These are phyloP conservation scores for Lagopus leucura DNA, from an alignment of 2,113 vertebrate species.

Conservation along the genomic window DNA sequence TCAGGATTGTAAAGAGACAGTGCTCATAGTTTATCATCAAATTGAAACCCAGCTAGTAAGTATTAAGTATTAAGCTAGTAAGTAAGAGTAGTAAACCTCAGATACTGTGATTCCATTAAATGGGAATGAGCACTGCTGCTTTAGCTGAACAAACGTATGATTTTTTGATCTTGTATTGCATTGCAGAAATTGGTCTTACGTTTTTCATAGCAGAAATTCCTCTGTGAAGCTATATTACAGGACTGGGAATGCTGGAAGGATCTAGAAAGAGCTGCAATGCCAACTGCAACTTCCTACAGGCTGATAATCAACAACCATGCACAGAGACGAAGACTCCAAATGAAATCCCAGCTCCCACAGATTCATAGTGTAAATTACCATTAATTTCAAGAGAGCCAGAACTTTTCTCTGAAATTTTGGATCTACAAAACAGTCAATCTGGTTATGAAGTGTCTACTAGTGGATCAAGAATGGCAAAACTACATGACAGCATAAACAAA, in stretches of 20 bases:
- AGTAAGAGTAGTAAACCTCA: no score
- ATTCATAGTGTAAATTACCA: neutral
- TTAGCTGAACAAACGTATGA: slow-evolving; percentile 1
- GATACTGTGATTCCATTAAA: slow-evolving; percentile 28
- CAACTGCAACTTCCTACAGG: neutral
- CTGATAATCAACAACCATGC: neutral
- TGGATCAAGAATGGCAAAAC: neutral
- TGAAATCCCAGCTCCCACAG: neutral
- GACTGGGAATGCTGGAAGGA: neutral
- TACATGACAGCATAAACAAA: neutral
- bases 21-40: slow-evolving; percentile 34
- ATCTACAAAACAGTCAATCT: neutral
- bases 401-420: neutral
- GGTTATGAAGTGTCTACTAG: neutral
- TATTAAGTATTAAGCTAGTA: no score
- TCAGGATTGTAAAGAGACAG: slow-evolving; percentile 7
- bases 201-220: neutral
- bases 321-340: neutral
- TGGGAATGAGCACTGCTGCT: slow-evolving; percentile 7
- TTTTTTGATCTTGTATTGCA: neutral
- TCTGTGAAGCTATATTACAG: neutral
- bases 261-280: neutral
- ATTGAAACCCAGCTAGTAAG: slow-evolving; percentile 17
- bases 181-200: neutral
- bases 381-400: neutral